Percentiles rank a stretch among this genome's conserved stretches.
These are phyloP conservation scores for Hylia prasina DNA, from an alignment of 2,113 vertebrate species.

Conservation along the genomic window DNA sequence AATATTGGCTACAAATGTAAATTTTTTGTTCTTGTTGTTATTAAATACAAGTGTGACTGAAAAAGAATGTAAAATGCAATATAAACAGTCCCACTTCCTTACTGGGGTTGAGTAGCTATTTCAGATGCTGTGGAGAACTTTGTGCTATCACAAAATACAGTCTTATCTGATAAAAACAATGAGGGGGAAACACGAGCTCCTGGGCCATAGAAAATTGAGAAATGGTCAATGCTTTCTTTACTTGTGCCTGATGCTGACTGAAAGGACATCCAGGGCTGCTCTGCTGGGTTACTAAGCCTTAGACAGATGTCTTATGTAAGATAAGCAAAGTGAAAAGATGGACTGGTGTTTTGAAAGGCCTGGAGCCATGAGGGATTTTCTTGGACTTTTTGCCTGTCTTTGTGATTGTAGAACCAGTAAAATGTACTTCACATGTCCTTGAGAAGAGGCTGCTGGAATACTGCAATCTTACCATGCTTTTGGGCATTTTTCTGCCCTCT, in stretches of 20 bases:
- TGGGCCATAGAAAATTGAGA: neutral
- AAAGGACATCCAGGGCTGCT: neutral
- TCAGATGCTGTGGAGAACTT: neutral
- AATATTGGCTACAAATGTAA: neutral
- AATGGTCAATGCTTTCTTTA: neutral
- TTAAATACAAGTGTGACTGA: neutral
- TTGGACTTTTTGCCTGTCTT: neutral
- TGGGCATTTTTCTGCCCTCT: neutral
- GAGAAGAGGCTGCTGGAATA: neutral
- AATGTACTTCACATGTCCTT: neutral
- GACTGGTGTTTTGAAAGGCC: neutral
- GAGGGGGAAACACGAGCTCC: neutral
- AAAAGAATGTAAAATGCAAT: neutral
- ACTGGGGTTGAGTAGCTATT: neutral
- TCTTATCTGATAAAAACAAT: neutral
- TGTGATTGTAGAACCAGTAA: neutral
- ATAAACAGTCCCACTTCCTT: neutral
- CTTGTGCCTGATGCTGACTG: neutral
- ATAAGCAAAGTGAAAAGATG: neutral
- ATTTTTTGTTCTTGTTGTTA: neutral
- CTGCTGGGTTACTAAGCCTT: neutral
- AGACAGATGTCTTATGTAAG: neutral
- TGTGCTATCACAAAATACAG: neutral
- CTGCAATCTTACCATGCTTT: neutral
- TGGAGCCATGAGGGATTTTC: neutral